Evolutionary conservation across 2,888 invertebrate species (phyloP), one percentile per base, ranked within the genome.

Genomic region (Lasioglossum zephyrum): DNA sequence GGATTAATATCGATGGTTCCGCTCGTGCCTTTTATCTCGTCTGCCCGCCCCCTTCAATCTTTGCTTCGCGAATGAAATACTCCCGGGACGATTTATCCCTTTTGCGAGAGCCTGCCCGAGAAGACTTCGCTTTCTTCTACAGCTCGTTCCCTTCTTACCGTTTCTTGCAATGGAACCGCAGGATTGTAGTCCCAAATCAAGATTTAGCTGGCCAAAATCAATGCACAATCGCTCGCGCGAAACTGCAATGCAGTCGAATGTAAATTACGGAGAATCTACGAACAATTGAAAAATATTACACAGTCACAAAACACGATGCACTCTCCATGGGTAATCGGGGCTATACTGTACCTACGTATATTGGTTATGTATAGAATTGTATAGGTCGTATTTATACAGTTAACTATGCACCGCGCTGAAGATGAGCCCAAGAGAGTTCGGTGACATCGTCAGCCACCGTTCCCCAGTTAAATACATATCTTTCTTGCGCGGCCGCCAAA

Each of bases 401-500:
- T 1, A 57, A 57, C 57, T 57, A 11, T 57, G n/a, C 57, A 57
- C 4, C 11, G 11, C 9, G n/a, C 57, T n/a, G 57, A 57, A 57
- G 49, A 72, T n/a, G 41, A 63, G 41, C 41, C 44, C 44, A 16
- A 39, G 26, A 31, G 53, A 57, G 53, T 75, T 63, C 75, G 77
- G 82, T 79, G 80, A 90, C 87, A 85, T 57, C 70, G 80, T 79
- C 78, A 49, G 49, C 60, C 77, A 39, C 79, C 79, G 84, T 72
- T 73, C 82, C 77, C 53, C 81, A 80, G 83, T 90, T 87, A 89
- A 86, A 87, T 86, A 87, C 86, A 86, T 89, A 89, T 89, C 88
- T 85, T 84, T 87, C 82, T 86, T 79, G 72, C 79, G 18, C 77
- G 79, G 36, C 76, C 60, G 63, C 82, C 83, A 81, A 87, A 87